Percentiles rank a stretch among this genome's conserved stretches.
Evolutionary conservation across 2,113 vertebrate genomes (phyloP).

Genomic region (Rhinogobius similis): DNA sequence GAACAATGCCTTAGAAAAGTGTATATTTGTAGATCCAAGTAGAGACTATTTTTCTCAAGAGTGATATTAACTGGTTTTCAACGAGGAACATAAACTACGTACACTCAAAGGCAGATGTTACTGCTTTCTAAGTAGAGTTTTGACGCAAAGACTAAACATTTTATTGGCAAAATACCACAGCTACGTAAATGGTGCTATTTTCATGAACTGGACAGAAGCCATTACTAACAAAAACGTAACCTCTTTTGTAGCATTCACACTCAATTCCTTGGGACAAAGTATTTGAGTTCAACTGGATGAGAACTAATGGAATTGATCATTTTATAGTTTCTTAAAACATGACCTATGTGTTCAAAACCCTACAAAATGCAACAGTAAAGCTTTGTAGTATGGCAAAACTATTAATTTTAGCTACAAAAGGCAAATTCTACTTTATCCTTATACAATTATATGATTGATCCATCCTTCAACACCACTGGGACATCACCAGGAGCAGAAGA

Average conservation of each 20-base stretch:
- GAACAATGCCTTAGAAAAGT: neutral
- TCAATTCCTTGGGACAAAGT: neutral
- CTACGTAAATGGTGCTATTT: neutral
- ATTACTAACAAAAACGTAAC: neutral
- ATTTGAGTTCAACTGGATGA: neutral
- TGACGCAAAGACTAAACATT: slow-evolving; percentile 1
- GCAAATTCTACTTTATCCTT: neutral
- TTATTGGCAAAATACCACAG: neutral
- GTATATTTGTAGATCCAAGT: neutral
- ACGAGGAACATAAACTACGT: neutral
- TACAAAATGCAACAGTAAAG: neutral
- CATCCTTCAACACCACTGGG: too few relatives aligned
- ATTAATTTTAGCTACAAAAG: neutral
- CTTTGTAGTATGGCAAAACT: too few relatives aligned
- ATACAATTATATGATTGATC: too few relatives aligned
- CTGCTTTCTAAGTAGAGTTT: neutral
- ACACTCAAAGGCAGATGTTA: neutral
- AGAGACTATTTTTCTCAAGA: neutral
- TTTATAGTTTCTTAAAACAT: too few relatives aligned
- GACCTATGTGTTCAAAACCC: neutral
- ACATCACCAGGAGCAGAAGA: too few relatives aligned
- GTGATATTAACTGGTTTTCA: neutral
- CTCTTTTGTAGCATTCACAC: neutral
- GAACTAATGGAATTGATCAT: too few relatives aligned
- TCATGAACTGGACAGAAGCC: neutral